These are phyloP conservation scores for Daubentonia madagascariensis DNA, from an alignment of 2,113 vertebrate genomes.

Conservation along the genomic window DNA sequence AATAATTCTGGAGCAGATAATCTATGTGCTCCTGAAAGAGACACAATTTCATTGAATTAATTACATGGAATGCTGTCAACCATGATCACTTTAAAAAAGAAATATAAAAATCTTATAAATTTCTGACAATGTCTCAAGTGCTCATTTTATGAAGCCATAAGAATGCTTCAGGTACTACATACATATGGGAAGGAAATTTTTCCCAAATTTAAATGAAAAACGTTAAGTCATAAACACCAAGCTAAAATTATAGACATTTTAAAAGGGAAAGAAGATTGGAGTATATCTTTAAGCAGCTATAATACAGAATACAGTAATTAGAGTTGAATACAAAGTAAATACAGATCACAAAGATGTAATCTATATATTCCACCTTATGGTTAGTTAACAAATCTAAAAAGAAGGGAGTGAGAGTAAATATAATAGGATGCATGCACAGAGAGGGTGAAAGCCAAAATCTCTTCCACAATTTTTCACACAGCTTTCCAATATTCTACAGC, in stretches of 20 bases:
- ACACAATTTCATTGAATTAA: accelerated
- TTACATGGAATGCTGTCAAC: slow-evolving; percentile 31
- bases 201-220: not conserved
- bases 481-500: not conserved
- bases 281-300: not conserved
- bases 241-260: not conserved
- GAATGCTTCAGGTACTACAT: not conserved
- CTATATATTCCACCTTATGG: not conserved
- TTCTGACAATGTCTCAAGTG: not conserved
- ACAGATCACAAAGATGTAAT: not conserved
- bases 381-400: slow-evolving; percentile 14
- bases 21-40: not conserved
- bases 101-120: not conserved
- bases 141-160: not conserved
- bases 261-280: not conserved
- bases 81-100: not conserved
- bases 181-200: not conserved
- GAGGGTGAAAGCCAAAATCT: not conserved
- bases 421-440: not conserved
- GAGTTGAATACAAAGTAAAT: not conserved
- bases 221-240: slow-evolving; percentile 16
- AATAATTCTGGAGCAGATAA: not conserved
- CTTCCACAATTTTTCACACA: not conserved
- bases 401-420: not conserved
- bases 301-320: not conserved